A percentile compares a stretch with the other conserved stretches of the same genome.
These are phyloP conservation scores for Cerastoderma edule DNA, from an alignment of 2,888 invertebrate species.

Conservation along the genomic window DNA sequence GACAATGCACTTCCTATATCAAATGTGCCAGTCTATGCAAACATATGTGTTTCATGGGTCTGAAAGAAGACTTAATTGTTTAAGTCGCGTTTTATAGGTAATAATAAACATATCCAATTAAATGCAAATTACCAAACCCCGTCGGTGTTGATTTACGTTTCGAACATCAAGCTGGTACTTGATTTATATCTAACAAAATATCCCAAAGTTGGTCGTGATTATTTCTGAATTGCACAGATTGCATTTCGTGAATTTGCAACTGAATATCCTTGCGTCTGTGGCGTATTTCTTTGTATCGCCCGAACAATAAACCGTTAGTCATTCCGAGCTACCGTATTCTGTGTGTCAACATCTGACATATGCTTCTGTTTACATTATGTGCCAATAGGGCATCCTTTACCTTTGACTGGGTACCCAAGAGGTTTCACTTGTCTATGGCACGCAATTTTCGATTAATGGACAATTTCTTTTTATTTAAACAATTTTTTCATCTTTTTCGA, in stretches of 20 bases:
- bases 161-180: slow-evolving; percentile 3
- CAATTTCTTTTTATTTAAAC: background rate
- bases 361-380: slow-evolving; percentile 23
- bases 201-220: background rate
- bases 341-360: slow-evolving; percentile 25
- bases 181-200: slow-evolving; percentile 1
- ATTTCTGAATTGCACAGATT: slow-evolving; percentile 20
- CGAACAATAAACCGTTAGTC: slow-evolving; percentile 20
- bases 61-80: no score
- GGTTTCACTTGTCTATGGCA: no score
- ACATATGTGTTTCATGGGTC: no score
- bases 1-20: no score
- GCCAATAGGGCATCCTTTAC: slow-evolving; percentile 9
- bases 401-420: no score
- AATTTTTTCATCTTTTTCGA: background rate
- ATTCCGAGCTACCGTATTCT: slow-evolving; percentile 23
- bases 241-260: slow-evolving; percentile 23
- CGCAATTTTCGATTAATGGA: no score
- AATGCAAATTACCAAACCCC: slow-evolving; percentile 11
- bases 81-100: no score
- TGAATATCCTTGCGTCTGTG: slow-evolving; percentile 2
- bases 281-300: slow-evolving; percentile 2
- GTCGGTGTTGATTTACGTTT: no score
- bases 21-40: no score
- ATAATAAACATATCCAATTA: background rate